phyloP scores from a whole-genome alignment of 2,888 invertebrate genomes.

The Idaea aversata region DNA sequence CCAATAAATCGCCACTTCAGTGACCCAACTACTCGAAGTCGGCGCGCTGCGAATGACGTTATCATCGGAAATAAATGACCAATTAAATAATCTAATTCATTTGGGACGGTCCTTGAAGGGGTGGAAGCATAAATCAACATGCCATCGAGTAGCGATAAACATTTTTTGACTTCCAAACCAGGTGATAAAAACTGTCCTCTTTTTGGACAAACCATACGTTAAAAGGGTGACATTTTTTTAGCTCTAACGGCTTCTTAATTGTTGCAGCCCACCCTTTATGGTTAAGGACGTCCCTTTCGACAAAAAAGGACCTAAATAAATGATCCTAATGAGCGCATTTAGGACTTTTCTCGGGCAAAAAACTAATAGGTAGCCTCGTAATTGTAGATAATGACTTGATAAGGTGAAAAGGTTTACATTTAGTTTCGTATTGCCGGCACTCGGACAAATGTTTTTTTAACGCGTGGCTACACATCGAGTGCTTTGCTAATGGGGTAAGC shows the following conservation, averaged over 20 bases:
- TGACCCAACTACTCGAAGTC: slow-evolving; percentile 57
- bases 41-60: slow-evolving; percentile 51
- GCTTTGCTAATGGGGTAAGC: slow-evolving; percentile 68
- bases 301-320: slow-evolving; percentile 73
- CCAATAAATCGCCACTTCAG: slow-evolving; percentile 51
- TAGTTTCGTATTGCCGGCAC: slow-evolving; percentile 47
- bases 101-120: slow-evolving; percentile 60
- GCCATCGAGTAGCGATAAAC: slow-evolving; percentile 77
- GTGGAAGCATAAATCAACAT: slow-evolving; percentile 78
- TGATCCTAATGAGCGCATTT: slow-evolving; percentile 60
- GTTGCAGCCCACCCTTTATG: slow-evolving; percentile 69
- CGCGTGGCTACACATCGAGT: slow-evolving; percentile 61
- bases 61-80: slow-evolving; percentile 77
- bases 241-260: slow-evolving; percentile 72
- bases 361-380: slow-evolving; percentile 54
- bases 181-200: slow-evolving; percentile 76
- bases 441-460: slow-evolving; percentile 68
- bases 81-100: slow-evolving; percentile 79
- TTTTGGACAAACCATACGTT: slow-evolving; percentile 63
- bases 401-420: slow-evolving; percentile 55
- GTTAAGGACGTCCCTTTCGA: slow-evolving; percentile 55
- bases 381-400: slow-evolving; percentile 63
- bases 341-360: slow-evolving; percentile 47
- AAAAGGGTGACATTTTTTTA: slow-evolving; percentile 77
- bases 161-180: slow-evolving; percentile 78